Base-by-base conservation (phyloP, 2,888 invertebrate genomes). In the Xestia rhomboidea region DNA sequence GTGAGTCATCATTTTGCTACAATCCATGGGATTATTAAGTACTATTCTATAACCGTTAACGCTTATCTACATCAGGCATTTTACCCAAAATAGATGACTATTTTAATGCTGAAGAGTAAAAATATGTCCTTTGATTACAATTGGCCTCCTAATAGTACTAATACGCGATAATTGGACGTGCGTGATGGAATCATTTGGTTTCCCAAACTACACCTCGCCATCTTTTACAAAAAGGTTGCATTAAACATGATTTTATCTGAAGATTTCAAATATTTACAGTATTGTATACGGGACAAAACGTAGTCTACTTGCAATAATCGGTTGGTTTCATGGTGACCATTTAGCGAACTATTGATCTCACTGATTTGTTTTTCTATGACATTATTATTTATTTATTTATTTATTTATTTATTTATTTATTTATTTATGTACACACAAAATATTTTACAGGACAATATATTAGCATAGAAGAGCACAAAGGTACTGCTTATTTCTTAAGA, bases 1-100 rank as follows among this genome's bases (percentile, higher is more conserved):
- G 15, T 78, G 78, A 70, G 11, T 78, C 77, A 71, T 64, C 24
- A n/a, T 21, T 68, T 18, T 76, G 30, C 67, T 76, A 18, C 10
- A 73, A 41, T 62, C 51, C 13, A 41, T 41, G 38, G 73, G 27
- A 70, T 70, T 73, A 70, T 38, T 38, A 72, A 21, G 34, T 72
- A 67, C 41, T 69, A 41, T 7, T 24, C 30, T 10, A 21, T 30
- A 21, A 60, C 21, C 8, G 18, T 18, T 57, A 60, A 30, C 18
- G 30, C 18, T 18, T 18, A 27, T n/a, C n/a, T n/a, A n/a, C n/a
- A n/a, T n/a, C 27, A n/a, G 54, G 27, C 30, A 11, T 30, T 51
- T n/a, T 6, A 1, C 5, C 11, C 18, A 13, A 76, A 76, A 66
- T 57, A 46, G 34, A 60, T n/a, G 24, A n/a, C 21, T 67, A 49